Base-by-base conservation (phyloP, 2,113 vertebrate species). In the Diphyllodes magnificus region DNA sequence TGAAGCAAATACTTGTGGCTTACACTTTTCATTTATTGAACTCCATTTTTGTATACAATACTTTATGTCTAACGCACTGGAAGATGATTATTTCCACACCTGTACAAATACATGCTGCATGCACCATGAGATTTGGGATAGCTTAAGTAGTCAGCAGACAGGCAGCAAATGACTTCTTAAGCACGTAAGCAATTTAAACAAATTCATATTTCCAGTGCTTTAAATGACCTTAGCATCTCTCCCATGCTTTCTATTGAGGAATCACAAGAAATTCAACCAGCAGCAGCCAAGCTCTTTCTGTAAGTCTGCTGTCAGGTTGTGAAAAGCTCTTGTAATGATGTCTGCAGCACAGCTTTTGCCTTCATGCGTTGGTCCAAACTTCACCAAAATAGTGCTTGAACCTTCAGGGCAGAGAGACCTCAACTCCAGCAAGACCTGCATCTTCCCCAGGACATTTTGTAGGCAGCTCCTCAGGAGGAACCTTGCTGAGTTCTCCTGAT, bases 401-500 rank as follows among this genome's bases (percentile, higher is more conserved):
- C 15, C 12, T 72, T 44, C 15, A 72, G 39, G 45, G 50, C 44
- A 75, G 37, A 73, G 27, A 59, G 23, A 49, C 16, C 45, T 73
- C 39, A 45, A 30, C 59, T 76, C 39, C 65, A 57, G 42, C 3
- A 16, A 79, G 50, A 4, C 35, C 54, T 72, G 31, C 1, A 2
- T 49, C 66, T 82, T 27, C 28, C 61, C 42, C 7, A 23, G 57
- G 65, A 54, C 10, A 24, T 82, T 91, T 72, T 79, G 53, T 50
- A 54, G 37, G 61, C 61, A 85, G 33, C 5, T 93, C 25, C 61
- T 89, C 21, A n/a, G 28, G n/a, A 68, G 44, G 22, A 92, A 22
- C 44, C 66, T 92, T 87, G 57, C 73, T 89, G 83, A 79, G 84
- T 76, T 95, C 82, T 86, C 57, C 57, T 92, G 88, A 84, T 88